phyloP scores from a whole-genome alignment of 2,797 vertebrate species.

The Falco naumanni region DNA sequence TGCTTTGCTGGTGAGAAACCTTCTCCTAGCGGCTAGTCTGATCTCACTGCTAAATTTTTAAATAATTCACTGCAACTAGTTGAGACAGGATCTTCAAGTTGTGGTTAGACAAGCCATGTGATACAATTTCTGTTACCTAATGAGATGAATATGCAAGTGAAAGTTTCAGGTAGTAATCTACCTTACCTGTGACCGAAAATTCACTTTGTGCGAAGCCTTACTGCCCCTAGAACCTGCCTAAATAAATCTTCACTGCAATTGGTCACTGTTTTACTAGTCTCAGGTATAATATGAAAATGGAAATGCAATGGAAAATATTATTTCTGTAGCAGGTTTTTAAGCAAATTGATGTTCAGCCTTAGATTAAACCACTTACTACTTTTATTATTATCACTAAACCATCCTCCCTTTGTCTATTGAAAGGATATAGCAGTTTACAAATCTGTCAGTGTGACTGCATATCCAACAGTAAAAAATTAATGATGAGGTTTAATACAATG shows the following conservation, averaged over 20 bases:
- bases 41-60: conserved; percentile 21
- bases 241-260: background rate
- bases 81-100: conserved; percentile 40
- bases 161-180: background rate
- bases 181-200: background rate
- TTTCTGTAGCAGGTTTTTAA: background rate
- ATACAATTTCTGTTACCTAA: conserved; percentile 32
- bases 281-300: background rate
- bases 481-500: background rate
- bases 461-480: background rate
- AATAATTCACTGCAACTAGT: conserved; percentile 45
- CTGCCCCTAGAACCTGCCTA: background rate
- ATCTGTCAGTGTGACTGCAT: background rate
- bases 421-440: background rate
- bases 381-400: background rate
- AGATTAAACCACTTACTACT: background rate
- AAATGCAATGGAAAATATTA: background rate
- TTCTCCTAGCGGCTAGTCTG: background rate
- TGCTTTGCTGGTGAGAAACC: background rate
- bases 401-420: background rate
- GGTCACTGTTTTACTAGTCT: background rate
- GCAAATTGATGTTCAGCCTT: background rate
- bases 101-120: background rate
- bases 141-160: conserved; percentile 28
- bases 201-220: background rate